Percentiles rank a stretch among this genome's conserved stretches.
Conservation (phyloP, 2,888 invertebrate species). For the Cephus rjabovi region DNA sequence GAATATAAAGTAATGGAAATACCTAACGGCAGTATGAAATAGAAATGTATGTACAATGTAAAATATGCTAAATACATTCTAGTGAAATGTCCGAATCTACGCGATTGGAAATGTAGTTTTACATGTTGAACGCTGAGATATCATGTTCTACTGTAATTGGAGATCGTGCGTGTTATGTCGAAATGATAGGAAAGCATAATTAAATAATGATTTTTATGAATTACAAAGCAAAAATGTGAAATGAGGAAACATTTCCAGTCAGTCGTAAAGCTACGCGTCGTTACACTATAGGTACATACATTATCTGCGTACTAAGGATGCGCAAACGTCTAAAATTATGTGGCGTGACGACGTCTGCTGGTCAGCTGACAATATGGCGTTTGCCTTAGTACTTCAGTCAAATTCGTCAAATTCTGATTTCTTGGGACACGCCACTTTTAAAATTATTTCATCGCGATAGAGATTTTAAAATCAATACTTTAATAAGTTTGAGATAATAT, state of each 20-base stretch:
- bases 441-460: background rate
- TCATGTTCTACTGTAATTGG: background rate
- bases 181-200: background rate
- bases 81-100: background rate
- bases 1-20: background rate
- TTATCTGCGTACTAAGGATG: background rate
- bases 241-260: background rate
- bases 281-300: background rate
- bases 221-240: background rate
- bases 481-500: background rate
- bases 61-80: background rate
- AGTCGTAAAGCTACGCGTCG: background rate
- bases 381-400: background rate
- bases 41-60: background rate
- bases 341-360: constrained; percentile 44
- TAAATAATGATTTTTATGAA: background rate
- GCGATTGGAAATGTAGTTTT: background rate
- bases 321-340: background rate
- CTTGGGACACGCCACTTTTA: background rate
- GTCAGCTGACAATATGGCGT: constrained; percentile 35
- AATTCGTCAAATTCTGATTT: background rate
- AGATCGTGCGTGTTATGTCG: background rate
- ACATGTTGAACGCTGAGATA: background rate
- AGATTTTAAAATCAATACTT: background rate
- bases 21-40: background rate